Evolutionary conservation across 2,888 invertebrate species (phyloP), one percentile per base, ranked within the genome.

Genomic region (Drosophila mimica): DNA sequence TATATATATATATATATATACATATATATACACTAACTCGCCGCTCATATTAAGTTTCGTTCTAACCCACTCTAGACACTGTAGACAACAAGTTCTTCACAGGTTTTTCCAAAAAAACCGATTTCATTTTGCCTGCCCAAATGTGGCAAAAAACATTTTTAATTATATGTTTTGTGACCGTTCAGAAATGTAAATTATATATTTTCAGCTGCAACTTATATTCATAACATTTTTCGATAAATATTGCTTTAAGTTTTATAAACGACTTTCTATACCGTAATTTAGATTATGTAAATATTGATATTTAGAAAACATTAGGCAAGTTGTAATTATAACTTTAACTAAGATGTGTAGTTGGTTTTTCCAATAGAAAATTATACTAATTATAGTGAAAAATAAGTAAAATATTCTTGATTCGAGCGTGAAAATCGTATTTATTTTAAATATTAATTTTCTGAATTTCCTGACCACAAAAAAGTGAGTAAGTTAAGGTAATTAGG

Each of bases 31-130:
- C n/a, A 30, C 40, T 40, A 5, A 30, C 20, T 56, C 28, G 38
- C 13, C n/a, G 1, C 36, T n/a, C n/a, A 30, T 38, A 54, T 57
- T 28, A 53, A 61, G 46, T 58, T 56, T 43, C 56, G 28, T 79
- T 79, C 70, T 79, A 30, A 58, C 63, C 72, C 76, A 77, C 59
- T 59, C 43, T 6, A 48, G 31, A 53, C 43, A 49, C 54, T 49
- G 51, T 31, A 28, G 46, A 79, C 68, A 85, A 61, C 77, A 69
- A 82, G 74, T 79, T 83, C 69, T 60, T 54, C 53, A 51, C 49
- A 63, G 83, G 74, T 68, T 83, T 81, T 83, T 34, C 69, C 79
- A 62, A 54, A 20, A 20, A 15, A 20, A 15, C 11, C 54, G 51
- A 61, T 52, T 74, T 56, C 52, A 59, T 56, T 52, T 51, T n/a